phyloP scores from a whole-genome alignment of 2,113 vertebrate species.

The Spea multiplicata region DNA sequence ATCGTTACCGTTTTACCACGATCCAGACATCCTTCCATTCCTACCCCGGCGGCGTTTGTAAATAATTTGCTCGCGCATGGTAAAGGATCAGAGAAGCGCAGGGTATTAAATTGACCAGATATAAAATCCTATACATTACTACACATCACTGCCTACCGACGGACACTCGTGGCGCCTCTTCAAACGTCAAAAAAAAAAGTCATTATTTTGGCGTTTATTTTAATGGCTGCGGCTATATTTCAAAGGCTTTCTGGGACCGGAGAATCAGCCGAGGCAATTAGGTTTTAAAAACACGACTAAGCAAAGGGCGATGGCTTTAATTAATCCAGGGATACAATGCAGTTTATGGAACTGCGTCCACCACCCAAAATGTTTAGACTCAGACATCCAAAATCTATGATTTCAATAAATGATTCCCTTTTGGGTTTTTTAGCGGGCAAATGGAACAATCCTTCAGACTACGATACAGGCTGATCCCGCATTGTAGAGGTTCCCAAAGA shows the following conservation, averaged over 20 bases:
- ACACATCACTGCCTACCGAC: conserved; percentile 1
- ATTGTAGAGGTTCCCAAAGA: too few species aligned
- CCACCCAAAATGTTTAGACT: conserved; percentile 22
- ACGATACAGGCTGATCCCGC: too few species aligned
- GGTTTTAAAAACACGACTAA: conserved; percentile 36
- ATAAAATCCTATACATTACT: background rate
- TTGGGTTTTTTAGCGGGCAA: background rate
- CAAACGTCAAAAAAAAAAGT: conserved; percentile 23
- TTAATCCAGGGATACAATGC: conserved; percentile 23
- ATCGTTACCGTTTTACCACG: too few species aligned
- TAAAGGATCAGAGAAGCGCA: too few species aligned
- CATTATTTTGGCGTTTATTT: conserved; percentile 20
- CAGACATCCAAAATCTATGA: conserved; percentile 32
- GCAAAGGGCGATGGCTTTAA: conserved; percentile 18
- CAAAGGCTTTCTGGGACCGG: background rate
- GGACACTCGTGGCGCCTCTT: background rate
- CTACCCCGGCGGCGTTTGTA: too few species aligned
- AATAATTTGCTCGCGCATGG: too few species aligned
- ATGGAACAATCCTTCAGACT: too few species aligned
- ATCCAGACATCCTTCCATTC: too few species aligned
- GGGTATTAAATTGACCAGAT: too few species aligned
- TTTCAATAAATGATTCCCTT: conserved; percentile 14
- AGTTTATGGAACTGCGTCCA: conserved; percentile 11
- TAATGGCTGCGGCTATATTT: conserved; percentile 31
- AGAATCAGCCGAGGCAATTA: conserved; percentile 29